Evolutionary conservation across 2,888 invertebrate genomes (phyloP).

Genomic region (Aphidoletes aphidimyza): DNA sequence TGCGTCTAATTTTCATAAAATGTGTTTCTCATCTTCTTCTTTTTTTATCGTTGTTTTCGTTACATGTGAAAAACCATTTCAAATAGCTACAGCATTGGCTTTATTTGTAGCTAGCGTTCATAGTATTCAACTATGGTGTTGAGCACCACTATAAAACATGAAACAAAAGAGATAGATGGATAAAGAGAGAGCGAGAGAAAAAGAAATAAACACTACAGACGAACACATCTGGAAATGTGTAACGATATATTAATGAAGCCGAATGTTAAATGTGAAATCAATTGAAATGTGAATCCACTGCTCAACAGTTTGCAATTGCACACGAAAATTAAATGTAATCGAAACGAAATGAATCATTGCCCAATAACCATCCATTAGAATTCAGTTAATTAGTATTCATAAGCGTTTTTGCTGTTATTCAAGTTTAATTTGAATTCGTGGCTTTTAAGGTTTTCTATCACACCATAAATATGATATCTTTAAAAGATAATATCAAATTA

Average conservation of each 20-base stretch:
- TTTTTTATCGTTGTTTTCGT: no score
- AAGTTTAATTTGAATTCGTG: constrained; percentile 12
- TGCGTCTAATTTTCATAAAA: constrained; percentile 20
- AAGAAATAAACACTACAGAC: background rate
- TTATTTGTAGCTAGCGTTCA: no score
- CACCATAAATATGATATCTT: background rate
- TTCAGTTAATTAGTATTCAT: constrained; percentile 30
- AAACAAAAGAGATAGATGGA: no score
- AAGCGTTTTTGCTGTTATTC: background rate
- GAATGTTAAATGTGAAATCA: background rate
- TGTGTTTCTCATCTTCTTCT: background rate
- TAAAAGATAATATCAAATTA: background rate
- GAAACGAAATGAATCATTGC: background rate
- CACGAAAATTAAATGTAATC: background rate
- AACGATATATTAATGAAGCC: background rate
- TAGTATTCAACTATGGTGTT: no score
- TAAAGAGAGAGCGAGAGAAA: no score
- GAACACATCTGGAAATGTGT: background rate
- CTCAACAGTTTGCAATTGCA: no score
- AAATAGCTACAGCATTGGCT: no score
- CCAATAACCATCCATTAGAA: constrained; percentile 7
- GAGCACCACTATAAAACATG: no score
- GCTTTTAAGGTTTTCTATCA: background rate
- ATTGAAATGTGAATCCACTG: constrained; percentile 24
- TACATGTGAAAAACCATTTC: no score